Base-by-base conservation (phyloP, 2,888 invertebrate species). In the Enchytraeus crypticus region DNA sequence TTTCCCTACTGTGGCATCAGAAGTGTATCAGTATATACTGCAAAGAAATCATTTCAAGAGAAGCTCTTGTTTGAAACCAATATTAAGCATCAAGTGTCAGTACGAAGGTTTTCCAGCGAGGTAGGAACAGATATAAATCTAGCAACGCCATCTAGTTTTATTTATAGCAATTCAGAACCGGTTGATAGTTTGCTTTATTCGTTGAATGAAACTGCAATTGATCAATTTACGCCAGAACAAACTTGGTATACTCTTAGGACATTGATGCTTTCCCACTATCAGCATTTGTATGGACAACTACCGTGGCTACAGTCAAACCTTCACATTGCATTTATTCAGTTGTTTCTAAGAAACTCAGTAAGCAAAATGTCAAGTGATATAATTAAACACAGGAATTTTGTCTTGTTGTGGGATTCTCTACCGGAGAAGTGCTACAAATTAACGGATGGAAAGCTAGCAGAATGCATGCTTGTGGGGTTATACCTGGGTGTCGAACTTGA, bases 241-340 rank as follows among this genome's bases (percentile, higher is more conserved):
- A 27, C 26, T n/a, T 46, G 18, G 34, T 14, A 47, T 4, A 27
- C 51, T 5, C 26, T 38, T 4, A 30, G 57, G 5, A 26, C 23
- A 29, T 18, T 57, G 3, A 26, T 57, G 38, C n/a, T 33, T n/a
- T 26, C 33, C 47, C 57, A 57, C 30, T 61, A 61, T 45, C 18
- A 45, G 3, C 21, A 33, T 14, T 23, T 61, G 26, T 51, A 26
- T 14, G 3, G 38, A 2, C 11, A 38, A 43, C n/a, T 46, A 23
- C 23, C 18, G 3, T 51, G 57, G 57, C 27, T 61, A 18, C 60
- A 63, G 43, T 46, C 33, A 14, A 63, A 64, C 34, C n/a, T 54
- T n/a, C 53, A 64, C 38, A 55, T 63, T 21, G 62, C 64, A 18
- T 57, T 57, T 29, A 53, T 64, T 34, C 64, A 64, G 46, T 51